Base-by-base conservation (phyloP, 2,113 vertebrate genomes). In the Crotalus helleri region DNA sequence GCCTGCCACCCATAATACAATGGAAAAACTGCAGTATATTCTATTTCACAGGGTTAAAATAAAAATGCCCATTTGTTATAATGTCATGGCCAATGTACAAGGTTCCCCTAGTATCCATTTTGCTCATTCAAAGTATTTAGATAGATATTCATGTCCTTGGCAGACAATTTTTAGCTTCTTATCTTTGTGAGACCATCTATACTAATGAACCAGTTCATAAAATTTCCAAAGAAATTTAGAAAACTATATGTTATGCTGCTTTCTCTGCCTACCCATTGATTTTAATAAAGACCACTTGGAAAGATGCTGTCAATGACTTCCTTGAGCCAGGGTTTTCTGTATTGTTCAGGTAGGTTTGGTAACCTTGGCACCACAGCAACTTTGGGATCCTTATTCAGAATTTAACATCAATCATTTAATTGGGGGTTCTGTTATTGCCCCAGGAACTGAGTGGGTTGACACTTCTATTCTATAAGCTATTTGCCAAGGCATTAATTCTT, bases 371-470 rank as follows among this genome's bases (percentile, higher is more conserved):
- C 19, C 0, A 0, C 1, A 95, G 57, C 49, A 93, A 88, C 64
- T 93, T 96, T 39, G 85, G 85, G 87, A 95, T 54, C 92, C 94
- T 95, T 94, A 94, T 96, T 95, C 96, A 85, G 92, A 95, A 95
- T 90, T 92, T 94, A n/a, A 91, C 85, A 94, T 92, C 64, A 94
- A 94, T 92, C 86, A 46, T 88, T 85, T 94, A 95, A 96, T 96
- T 95, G 95, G 94, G 24, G 93, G 44, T 57, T 95, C 95, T 96
- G 94, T 93, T 94, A 88, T 87, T 85, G 64, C 89, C 88, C 92
- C 93, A 59, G 92, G 96, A 96, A 95, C 61, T 64, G 61, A 96
- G 58, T 92, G 91, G 86, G 93, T 94, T 94, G 88, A 93, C 39
- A 81, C 58, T 4, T 89, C 54, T 90, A 89, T 81, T 94, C 90